A percentile compares a stretch with the other conserved stretches of the same genome.
These are phyloP conservation scores for Sphaerolaimus hirsutus DNA, from an alignment of 2,888 invertebrate species.

Conservation along the genomic window DNA sequence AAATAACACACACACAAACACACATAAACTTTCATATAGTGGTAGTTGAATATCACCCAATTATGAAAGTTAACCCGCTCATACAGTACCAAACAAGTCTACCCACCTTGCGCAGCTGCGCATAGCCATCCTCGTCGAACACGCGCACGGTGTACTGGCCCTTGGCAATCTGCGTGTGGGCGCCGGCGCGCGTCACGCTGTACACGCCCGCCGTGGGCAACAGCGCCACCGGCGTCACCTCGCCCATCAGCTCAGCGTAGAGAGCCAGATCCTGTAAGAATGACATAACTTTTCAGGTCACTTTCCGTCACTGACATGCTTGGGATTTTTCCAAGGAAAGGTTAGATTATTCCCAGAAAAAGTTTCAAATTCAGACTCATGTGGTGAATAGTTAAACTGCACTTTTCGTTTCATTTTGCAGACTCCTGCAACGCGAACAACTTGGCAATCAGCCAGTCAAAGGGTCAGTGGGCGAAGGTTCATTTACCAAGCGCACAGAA, in stretches of 20 bases:
- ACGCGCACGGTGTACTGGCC: constrained; percentile 53
- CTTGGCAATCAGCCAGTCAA: background rate
- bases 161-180: constrained; percentile 50
- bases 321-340: too few species aligned
- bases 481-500: background rate
- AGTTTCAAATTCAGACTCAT: too few species aligned
- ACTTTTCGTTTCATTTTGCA: too few species aligned
- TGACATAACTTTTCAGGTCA: background rate
- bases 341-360: too few species aligned
- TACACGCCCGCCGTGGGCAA: constrained; percentile 46
- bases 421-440: background rate
- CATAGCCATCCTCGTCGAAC: constrained; percentile 70
- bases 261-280: constrained; percentile 38
- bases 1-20: too few species aligned
- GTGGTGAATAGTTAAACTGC: too few species aligned
- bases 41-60: too few species aligned
- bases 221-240: constrained; percentile 51
- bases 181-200: constrained; percentile 76
- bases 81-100: background rate
- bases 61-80: too few species aligned
- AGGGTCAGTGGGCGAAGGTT: background rate
- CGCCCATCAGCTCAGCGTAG: constrained; percentile 67
- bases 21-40: too few species aligned
- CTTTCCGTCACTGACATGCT: too few species aligned
- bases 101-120: constrained; percentile 48